These are phyloP conservation scores for Dinomys branickii DNA, from an alignment of 2,113 vertebrate genomes.

Conservation along the genomic window DNA sequence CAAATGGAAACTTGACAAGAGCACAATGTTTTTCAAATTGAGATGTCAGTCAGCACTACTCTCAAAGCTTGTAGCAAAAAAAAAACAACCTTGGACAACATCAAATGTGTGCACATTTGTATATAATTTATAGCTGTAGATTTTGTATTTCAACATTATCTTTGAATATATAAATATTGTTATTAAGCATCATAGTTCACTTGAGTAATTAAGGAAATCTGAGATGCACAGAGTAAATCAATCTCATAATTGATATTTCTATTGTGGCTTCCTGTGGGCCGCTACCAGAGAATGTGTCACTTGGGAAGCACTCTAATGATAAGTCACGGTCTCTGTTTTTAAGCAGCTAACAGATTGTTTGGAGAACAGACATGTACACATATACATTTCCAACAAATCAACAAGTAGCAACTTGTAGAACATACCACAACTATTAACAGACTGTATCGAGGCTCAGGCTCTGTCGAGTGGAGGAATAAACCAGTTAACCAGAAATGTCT, in stretches of 20 bases:
- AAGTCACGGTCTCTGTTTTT: background rate
- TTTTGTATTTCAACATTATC: constrained; percentile 45
- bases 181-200: background rate
- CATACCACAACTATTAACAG: background rate
- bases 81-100: background rate
- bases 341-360: background rate
- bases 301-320: constrained; percentile 37
- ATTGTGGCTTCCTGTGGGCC: constrained; percentile 10
- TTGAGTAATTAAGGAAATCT: constrained; percentile 45
- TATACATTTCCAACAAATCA: constrained; percentile 25
- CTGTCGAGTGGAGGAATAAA: background rate
- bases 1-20: constrained; percentile 36
- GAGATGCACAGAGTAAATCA: constrained; percentile 21
- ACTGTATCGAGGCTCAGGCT: background rate
- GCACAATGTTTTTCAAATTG: constrained; percentile 30
- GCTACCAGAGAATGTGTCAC: constrained; percentile 25
- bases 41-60: constrained; percentile 35
- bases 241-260: constrained; percentile 36
- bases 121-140: background rate
- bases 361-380: background rate
- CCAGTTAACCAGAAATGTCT: background rate
- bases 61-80: background rate
- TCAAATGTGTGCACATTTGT: constrained; percentile 38
- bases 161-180: constrained; percentile 34
- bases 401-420: constrained; percentile 20